phyloP scores from a whole-genome alignment of 2,888 invertebrate genomes.

The Aphidoletes aphidimyza region DNA sequence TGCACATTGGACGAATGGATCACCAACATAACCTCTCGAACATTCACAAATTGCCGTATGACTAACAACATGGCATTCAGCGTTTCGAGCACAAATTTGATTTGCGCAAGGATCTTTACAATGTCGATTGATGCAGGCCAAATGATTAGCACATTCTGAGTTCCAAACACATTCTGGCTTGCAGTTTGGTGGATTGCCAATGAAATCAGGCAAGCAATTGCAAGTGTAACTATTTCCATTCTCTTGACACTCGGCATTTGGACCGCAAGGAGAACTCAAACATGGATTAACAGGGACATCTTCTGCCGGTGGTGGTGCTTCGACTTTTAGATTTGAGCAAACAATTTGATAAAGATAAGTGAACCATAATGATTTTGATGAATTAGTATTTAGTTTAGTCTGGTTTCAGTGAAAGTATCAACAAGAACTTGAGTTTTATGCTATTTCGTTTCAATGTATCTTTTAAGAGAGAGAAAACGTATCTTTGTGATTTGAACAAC shows the following conservation, averaged over 20 bases:
- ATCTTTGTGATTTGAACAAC: no score
- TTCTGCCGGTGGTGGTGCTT: conserved; percentile 57
- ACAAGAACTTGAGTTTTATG: no score
- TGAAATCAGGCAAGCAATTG: conserved; percentile 75
- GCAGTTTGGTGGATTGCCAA: conserved; percentile 76
- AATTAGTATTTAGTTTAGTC: no score
- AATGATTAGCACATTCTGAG: conserved; percentile 75
- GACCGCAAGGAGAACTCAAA: conserved; percentile 69
- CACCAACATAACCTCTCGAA: conserved; percentile 64
- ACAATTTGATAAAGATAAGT: not conserved
- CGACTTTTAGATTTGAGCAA: conserved; percentile 58
- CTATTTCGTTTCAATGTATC: no score
- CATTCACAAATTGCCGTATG: conserved; percentile 83
- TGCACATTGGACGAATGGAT: conserved; percentile 71
- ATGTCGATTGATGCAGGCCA: conserved; percentile 79
- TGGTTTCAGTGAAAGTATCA: no score
- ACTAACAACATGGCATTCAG: conserved; percentile 79
- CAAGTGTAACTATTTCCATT: conserved; percentile 76
- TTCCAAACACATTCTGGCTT: conserved; percentile 82
- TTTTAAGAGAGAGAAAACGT: no score
- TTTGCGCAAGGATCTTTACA: conserved; percentile 78
- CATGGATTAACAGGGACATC: conserved; percentile 65
- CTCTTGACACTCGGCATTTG: conserved; percentile 69
- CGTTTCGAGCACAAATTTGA: conserved; percentile 75
- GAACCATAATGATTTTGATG: conserved; percentile 61